Evolutionary conservation across 2,113 vertebrate species (phyloP).

Genomic region (Hyperopisus bebe): DNA sequence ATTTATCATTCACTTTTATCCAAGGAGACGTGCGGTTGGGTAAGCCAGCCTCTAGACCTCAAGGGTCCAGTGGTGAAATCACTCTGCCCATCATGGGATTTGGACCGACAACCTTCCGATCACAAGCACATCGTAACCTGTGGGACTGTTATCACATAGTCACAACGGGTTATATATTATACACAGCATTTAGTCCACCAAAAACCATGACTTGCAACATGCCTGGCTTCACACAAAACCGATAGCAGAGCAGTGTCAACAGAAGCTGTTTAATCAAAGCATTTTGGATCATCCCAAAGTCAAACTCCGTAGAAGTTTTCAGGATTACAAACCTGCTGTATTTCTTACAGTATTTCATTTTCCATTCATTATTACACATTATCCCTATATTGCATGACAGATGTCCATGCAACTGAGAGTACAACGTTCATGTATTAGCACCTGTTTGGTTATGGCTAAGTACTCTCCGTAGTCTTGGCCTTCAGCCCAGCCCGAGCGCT

Average conservation of each 20-base stretch:
- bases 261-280: background rate
- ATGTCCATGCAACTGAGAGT: background rate
- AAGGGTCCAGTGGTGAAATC: background rate
- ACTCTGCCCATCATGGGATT: background rate
- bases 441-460: background rate
- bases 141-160: background rate
- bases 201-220: background rate
- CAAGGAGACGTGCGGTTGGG: background rate
- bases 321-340: background rate
- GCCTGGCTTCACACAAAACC: background rate
- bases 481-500: conserved; percentile 37
- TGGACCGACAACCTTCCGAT: background rate
- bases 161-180: background rate
- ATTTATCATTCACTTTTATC: background rate
- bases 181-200: background rate
- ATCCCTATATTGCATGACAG: background rate
- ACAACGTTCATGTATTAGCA: background rate
- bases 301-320: background rate
- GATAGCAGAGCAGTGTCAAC: background rate
- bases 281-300: background rate
- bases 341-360: background rate
- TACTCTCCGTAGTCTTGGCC: background rate
- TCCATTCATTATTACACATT: background rate
- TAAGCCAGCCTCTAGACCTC: background rate
- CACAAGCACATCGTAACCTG: background rate